Evolutionary conservation across 2,888 invertebrate species (phyloP), one percentile per base, ranked within the genome.

Genomic region (Petrolisthes manimaculis): DNA sequence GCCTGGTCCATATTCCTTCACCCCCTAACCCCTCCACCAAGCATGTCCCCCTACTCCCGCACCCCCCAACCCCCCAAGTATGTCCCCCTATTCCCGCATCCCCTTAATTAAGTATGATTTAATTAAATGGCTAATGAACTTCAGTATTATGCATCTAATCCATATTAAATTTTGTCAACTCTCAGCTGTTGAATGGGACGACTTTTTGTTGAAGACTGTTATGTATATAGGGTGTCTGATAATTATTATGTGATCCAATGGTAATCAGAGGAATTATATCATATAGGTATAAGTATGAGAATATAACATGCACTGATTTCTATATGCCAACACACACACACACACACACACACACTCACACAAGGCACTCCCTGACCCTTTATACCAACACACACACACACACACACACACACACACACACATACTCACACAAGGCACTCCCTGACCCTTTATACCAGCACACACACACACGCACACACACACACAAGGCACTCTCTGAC

Each of bases 241-340:
- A 37, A 37, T 24, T 74, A 18, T 24, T 74, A 21, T 14, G 21
- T 4, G 8, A 21, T 9, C n/a, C 74, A 24, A 37, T 74, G 21
- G 2, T n/a, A 74, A 37, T 74, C 21, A 37, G 9, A 74, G 24
- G 24, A 67, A 18, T 67, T 14, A 18, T 2, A 67, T 12, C 18
- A 51, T 77, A 77, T 67, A 67, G 67, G 14, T 67, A 67, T 14
- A 67, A 12, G 18, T 14, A 67, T 18, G 18, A 3, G 4, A 77
- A 9, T 5, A 3, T 9, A 24, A 9, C 12, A 5, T 24, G 12
- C 80, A 56, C 61, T 18, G 5, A 80, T 0, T 4, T 21, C 3
- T 6, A 80, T 6, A 56, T 21, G 18, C 80, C 55, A 55, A 80
- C 61, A 80, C 61, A 80, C 61, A 61, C 80, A 80, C 80, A 55